Conservation (phyloP, 2,797 vertebrate genomes). For the Naso thynnoides region DNA sequence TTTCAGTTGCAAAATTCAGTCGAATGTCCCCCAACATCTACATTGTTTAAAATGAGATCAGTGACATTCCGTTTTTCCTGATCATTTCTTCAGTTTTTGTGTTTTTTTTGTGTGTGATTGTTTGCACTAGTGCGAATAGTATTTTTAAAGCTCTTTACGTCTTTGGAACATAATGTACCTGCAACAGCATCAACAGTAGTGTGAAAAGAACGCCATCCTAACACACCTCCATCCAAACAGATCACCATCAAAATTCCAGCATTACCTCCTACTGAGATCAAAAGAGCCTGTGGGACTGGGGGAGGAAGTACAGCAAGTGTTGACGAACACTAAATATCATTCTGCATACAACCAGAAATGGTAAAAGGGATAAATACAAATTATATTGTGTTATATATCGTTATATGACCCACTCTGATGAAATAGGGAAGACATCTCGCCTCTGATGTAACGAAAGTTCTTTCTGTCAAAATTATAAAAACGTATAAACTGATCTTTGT, state of each 20-base stretch:
- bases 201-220: not conserved
- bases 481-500: not conserved
- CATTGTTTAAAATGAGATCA: not conserved
- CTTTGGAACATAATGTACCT: not conserved
- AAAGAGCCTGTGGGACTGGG: not conserved
- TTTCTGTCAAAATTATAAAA: not conserved
- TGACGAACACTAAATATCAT: not conserved
- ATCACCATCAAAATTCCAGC: not conserved
- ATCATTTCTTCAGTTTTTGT: not conserved
- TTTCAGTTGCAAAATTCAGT: too few species aligned
- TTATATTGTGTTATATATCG: not conserved
- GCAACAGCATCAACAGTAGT: not conserved
- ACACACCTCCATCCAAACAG: not conserved
- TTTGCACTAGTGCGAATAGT: too few species aligned
- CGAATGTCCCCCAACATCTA: not conserved
- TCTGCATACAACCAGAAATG: not conserved
- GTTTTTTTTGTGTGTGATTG: too few species aligned
- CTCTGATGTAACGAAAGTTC: not conserved
- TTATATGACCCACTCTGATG: not conserved
- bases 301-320: not conserved
- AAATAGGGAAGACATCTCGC: not conserved
- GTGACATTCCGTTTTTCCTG: not conserved
- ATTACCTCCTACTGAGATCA: constrained; percentile 1
- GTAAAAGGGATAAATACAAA: not conserved
- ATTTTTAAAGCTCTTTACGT: not conserved